Evolutionary conservation across 2,888 invertebrate genomes (phyloP).

Genomic region (Acanthosepion lycidas): DNA sequence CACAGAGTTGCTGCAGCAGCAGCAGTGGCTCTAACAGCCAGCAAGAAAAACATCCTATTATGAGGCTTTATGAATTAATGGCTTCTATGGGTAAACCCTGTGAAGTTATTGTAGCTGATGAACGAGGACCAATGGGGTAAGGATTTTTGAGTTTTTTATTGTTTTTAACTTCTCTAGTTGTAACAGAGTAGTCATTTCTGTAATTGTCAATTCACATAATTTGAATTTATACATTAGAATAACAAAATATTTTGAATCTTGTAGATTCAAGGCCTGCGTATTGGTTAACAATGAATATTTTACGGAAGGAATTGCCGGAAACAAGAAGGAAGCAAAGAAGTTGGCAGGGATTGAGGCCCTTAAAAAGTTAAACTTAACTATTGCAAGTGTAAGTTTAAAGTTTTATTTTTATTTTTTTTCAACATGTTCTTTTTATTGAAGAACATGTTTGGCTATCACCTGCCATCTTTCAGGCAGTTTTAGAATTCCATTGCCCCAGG

Average conservation of each 20-base stretch:
- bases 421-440: too few species aligned
- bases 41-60: constrained; percentile 56
- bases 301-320: constrained; percentile 57
- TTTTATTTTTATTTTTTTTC: too few species aligned
- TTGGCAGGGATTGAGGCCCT: constrained; percentile 68
- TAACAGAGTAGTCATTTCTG: too few species aligned
- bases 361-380: constrained; percentile 57
- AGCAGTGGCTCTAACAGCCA: constrained; percentile 10
- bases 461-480: too few species aligned
- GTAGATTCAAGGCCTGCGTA: constrained; percentile 60
- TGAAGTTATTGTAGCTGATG: constrained; percentile 60
- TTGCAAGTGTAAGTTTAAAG: not conserved
- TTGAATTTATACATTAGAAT: not conserved
- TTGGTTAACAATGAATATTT: constrained; percentile 56
- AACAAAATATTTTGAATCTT: not conserved
- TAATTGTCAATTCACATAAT: too few species aligned
- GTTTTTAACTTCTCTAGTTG: not conserved
- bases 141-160: not conserved
- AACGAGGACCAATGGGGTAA: constrained; percentile 63
- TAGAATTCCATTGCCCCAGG: too few species aligned
- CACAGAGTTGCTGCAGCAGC: not conserved
- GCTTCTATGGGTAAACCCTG: constrained; percentile 54
- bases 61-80: constrained; percentile 62
- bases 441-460: too few species aligned
- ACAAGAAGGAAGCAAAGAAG: constrained; percentile 68